phyloP scores from a whole-genome alignment of 2,797 vertebrate species.

The Naso thynnoides region DNA sequence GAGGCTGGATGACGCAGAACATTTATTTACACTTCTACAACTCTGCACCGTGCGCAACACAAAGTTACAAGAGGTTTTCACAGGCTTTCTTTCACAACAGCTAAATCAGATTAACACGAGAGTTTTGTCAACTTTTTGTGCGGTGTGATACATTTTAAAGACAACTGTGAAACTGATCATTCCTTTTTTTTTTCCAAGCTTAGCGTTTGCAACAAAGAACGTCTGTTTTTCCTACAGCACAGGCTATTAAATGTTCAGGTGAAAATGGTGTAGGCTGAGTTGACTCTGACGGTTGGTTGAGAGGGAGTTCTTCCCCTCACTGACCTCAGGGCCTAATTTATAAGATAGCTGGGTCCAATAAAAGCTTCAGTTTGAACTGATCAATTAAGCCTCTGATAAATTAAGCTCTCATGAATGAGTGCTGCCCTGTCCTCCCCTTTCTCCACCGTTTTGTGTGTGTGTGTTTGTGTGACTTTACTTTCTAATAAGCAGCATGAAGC shows the following conservation, averaged over 20 bases:
- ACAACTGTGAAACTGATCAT: not conserved
- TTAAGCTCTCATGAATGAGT: constrained; percentile 61
- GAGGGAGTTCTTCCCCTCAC: constrained; percentile 21
- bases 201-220: not conserved
- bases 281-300: constrained; percentile 15
- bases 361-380: constrained; percentile 56
- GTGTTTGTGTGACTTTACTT: constrained; percentile 61
- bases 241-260: constrained; percentile 1
- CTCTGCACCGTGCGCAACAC: not conserved
- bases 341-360: constrained; percentile 55
- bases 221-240: constrained; percentile 5
- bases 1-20: constrained; percentile 36
- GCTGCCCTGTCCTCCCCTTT: constrained; percentile 33
- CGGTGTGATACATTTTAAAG: not conserved
- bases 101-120: too few species aligned
- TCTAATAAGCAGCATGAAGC: constrained; percentile 57
- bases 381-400: constrained; percentile 64
- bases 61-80: not conserved
- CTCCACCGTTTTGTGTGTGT: constrained; percentile 19
- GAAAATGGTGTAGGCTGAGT: constrained; percentile 3
- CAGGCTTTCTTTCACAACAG: too few species aligned
- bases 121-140: constrained; percentile 1
- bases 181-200: not conserved
- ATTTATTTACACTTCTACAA: constrained; percentile 32
- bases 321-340: constrained; percentile 54